A percentile compares a stretch with the other conserved stretches of the same genome.
Evolutionary conservation across 2,888 invertebrate species (phyloP).

Genomic region (Pandemis corylana): DNA sequence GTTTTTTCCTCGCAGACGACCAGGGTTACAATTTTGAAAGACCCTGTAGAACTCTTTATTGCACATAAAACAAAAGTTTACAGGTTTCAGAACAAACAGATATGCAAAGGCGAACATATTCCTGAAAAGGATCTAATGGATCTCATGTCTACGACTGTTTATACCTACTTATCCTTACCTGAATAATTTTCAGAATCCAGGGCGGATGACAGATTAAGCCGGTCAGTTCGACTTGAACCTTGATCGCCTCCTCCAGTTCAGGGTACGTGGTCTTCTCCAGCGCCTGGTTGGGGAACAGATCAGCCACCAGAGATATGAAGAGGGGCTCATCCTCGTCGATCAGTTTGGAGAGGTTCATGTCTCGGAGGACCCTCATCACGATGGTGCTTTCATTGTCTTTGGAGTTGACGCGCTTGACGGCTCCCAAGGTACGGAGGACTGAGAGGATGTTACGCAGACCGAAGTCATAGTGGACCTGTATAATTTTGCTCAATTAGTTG

Average conservation of each 20-base stretch:
- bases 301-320: constrained; percentile 98
- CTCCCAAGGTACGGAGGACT: constrained; percentile 95
- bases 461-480: constrained; percentile 97
- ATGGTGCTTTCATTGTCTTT: constrained; percentile 98
- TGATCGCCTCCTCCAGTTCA: constrained; percentile 95
- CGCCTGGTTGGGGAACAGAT: constrained; percentile 97
- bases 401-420: constrained; percentile 95
- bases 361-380: constrained; percentile 98
- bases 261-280: constrained; percentile 96
- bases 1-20: too few relatives aligned
- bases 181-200: constrained; percentile 97
- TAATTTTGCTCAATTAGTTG: not conserved
- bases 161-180: constrained; percentile 76
- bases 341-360: constrained; percentile 98
- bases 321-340: constrained; percentile 99
- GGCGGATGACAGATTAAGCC: constrained; percentile 96
- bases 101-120: too few relatives aligned
- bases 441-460: constrained; percentile 98
- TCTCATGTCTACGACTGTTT: too few relatives aligned
- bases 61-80: too few relatives aligned
- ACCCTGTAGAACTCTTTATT: too few relatives aligned
- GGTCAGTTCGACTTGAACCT: constrained; percentile 91
- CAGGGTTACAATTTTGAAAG: too few relatives aligned
- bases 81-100: too few relatives aligned
- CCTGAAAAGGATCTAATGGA: too few relatives aligned